These are phyloP conservation scores for Gallinago nigripennis DNA, from an alignment of 2,797 vertebrate species.

Conservation along the genomic window DNA sequence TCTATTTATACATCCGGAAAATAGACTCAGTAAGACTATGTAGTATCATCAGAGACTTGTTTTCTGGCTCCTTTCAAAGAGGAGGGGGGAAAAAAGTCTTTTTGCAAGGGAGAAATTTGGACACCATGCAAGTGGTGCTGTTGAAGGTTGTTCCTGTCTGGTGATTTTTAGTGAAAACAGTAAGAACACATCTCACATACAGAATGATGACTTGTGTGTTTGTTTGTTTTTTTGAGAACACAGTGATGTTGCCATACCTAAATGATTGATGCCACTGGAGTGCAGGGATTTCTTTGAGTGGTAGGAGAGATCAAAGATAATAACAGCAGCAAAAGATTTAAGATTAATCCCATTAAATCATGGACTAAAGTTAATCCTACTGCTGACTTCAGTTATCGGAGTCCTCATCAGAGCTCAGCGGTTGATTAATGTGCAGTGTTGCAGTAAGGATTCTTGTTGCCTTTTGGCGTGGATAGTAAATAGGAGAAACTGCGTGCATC, in stretches of 20 bases:
- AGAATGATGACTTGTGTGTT: not conserved
- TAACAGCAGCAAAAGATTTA: not conserved
- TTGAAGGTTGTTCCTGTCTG: not conserved
- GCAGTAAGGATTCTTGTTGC: not conserved
- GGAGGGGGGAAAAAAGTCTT: accelerated
- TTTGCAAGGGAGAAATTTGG: not conserved
- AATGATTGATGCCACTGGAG: not conserved
- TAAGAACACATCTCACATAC: accelerated
- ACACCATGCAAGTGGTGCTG: not conserved
- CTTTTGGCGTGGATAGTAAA: not conserved
- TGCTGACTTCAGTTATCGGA: not conserved
- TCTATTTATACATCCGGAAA: not conserved
- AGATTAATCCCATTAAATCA: not conserved
- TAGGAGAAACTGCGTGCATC: not conserved
- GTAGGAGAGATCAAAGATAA: not conserved
- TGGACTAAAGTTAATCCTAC: not conserved
- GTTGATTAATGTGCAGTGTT: not conserved
- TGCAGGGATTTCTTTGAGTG: not conserved
- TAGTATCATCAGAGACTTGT: not conserved
- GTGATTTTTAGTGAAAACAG: not conserved
- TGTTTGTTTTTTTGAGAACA: not conserved
- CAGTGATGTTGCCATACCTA: not conserved
- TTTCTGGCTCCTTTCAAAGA: not conserved
- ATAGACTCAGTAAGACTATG: not conserved
- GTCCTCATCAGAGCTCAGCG: not conserved